Evolutionary conservation across 2,888 invertebrate genomes (phyloP), one percentile per base, ranked within the genome.

Genomic region (Euproctis similis): DNA sequence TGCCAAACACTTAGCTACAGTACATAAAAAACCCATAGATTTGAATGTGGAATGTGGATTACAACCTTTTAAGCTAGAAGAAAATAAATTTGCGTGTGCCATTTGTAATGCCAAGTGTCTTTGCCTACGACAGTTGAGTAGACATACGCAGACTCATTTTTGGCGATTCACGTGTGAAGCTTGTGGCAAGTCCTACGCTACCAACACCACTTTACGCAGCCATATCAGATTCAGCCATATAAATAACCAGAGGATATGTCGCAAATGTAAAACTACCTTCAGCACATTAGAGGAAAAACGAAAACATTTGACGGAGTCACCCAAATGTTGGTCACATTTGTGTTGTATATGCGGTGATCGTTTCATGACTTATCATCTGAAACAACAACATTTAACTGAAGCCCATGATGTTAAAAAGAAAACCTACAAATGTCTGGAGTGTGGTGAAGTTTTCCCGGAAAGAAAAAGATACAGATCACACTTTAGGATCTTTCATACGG

Each of bases 121-220:
- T 1, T 67, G 70, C 12, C 39, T 82, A 4, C 48, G 77, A 4
- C 71, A 75, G 23, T 44, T 82, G 2, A 75, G 77, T 27, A 59
- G 76, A 9, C 82, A 84, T 36, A 75, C 76, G 0, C 72, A 75
- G 26, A 53, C 61, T 0, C 82, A 84, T 37, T 84, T 75, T 39
- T 48, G 65, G 5, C 69, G 68, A 14, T 75, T 59, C 42, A 80
- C 77, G 0, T 84, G 82, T 28, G 81, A 82, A 10, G 59, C 70
- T 2, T 84, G 82, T 23, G 82, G 81, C 0, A 81, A 77, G 32
- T 73, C 73, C 0, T 82, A 76, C 33, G 62, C 75, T 0, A 76
- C 76, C 0, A 67, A 59, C 8, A 73, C 76, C 0, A 58, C 76
- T 0, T 31, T 82, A 5, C 59, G 64, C 9, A 64, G 66, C 13